Base-by-base conservation (phyloP, 2,888 invertebrate species). In the Caenorhabditis doughertyi region DNA sequence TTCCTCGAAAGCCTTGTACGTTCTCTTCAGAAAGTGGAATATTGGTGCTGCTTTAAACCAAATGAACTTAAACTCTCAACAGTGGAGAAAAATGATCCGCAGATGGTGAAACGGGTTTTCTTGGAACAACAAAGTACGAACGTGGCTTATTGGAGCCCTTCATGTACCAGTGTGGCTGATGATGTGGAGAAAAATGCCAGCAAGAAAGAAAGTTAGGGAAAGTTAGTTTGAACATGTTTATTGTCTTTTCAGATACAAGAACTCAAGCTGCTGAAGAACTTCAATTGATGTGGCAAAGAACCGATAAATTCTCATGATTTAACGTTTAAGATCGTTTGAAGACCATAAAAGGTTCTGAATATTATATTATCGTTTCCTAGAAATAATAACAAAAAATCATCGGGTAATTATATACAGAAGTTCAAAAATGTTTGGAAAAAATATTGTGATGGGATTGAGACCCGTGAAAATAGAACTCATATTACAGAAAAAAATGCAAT, bases 81-180 rank as follows among this genome's bases (percentile, higher is more conserved):
- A 5, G 82, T 82, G 13, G 82, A 82, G 42, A 67, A 73, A 42
- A 51, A 56, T 18, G 82, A 82, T 82, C 82, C 82, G 13, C 82
- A 82, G 39, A 53, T 82, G 13, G 82, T 79, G 27, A 82, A 82
- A 35, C 25, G 42, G 7, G 81, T 81, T 4, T 72, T 76, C 49
- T 25, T 81, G 35, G 81, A 81, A 32, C 65, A 67, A 29, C 55
- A 53, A n/a, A 39, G 53, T 18, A 35, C 25, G 29, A 44, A 44
- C 25, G 35, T 23, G 5, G n/a, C 67, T 13, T 16, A 18, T 9
- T 44, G 44, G 4, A 32, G n/a, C 29, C 51, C 60, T 7, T 72
- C 64, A 9, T 25, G 21, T 3, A n/a, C 16, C 9, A 32, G 4
- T 13, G 39, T 51, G 18, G 11, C 27, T n/a, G 62, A 32, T 9